Conservation (phyloP, 1,140 invertebrate genomes). For the Drosophila murphyi region DNA sequence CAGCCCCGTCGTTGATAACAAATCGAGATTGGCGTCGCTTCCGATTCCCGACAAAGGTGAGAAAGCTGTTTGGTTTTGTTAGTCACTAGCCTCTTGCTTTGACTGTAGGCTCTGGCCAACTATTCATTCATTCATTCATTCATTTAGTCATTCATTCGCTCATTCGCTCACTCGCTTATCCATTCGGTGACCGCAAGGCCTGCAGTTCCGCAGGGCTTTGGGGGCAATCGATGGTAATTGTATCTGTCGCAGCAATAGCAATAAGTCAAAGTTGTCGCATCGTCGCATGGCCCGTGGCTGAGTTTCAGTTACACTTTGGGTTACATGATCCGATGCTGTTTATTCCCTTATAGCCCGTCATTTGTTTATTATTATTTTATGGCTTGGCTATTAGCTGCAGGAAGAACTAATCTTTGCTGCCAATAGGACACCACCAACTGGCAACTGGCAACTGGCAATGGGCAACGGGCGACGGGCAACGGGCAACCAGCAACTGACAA, state of each 20-base stretch:
- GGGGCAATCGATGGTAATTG: constrained; percentile 75
- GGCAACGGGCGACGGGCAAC: constrained; percentile 6
- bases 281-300: constrained; percentile 26
- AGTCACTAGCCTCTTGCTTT: constrained; percentile 14
- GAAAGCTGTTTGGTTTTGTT: constrained; percentile 40
- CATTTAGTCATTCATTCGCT: constrained; percentile 54
- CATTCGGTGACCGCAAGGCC: constrained; percentile 72
- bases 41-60: constrained; percentile 78
- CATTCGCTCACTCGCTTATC: constrained; percentile 22
- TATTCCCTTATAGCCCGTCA: background rate
- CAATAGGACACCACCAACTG: constrained; percentile 29
- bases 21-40: constrained; percentile 78
- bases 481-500: background rate
- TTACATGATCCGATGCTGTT: constrained; percentile 45
- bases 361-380: constrained; percentile 67
- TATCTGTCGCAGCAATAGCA: constrained; percentile 71
- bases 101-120: constrained; percentile 6
- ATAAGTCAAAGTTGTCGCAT: constrained; percentile 73
- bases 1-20: constrained; percentile 68
- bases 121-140: constrained; percentile 19
- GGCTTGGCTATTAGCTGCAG: constrained; percentile 71
- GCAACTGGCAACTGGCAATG: constrained; percentile 23
- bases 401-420: constrained; percentile 50
- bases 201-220: constrained; percentile 19
- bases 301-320: constrained; percentile 49